These are phyloP conservation scores for Diachasma alloeum DNA, from an alignment of 1,140 invertebrate genomes.

Conservation along the genomic window DNA sequence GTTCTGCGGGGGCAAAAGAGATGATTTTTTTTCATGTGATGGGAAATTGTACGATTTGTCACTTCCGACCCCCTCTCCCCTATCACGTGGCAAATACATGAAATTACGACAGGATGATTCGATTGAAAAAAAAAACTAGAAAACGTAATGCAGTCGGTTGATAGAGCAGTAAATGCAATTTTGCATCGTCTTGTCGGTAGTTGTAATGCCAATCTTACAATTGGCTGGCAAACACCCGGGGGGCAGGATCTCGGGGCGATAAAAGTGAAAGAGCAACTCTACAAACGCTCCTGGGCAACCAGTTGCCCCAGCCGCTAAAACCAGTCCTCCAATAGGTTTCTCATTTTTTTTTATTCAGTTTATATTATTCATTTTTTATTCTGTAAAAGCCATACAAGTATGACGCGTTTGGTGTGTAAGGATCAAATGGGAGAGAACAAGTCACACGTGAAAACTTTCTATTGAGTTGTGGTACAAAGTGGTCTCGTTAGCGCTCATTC, in stretches of 20 bases:
- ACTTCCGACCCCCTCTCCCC: background rate
- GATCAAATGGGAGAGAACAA: background rate
- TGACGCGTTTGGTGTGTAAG: background rate
- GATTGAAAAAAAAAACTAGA: background rate
- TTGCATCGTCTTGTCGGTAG: conserved; percentile 6
- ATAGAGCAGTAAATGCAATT: conserved; percentile 5
- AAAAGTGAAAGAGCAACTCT: conserved; percentile 10
- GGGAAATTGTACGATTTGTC: no score
- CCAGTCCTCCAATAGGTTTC: background rate
- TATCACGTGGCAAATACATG: background rate
- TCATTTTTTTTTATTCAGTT: background rate
- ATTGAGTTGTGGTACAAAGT: background rate
- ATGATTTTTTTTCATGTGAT: no score
- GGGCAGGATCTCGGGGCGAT: conserved; percentile 7
- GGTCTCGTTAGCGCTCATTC: no score
- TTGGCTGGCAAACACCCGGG: conserved; percentile 1
- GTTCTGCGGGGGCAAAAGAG: background rate
- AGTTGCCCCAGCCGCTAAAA: background rate
- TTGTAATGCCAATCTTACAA: background rate
- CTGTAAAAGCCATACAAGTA: background rate
- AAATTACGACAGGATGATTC: background rate
- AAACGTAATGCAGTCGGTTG: background rate
- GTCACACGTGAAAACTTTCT: background rate
- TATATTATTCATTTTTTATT: background rate
- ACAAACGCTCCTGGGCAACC: conserved; percentile 4